These are phyloP conservation scores for Euura lappo DNA, from an alignment of 1,140 invertebrate genomes.

Conservation along the genomic window DNA sequence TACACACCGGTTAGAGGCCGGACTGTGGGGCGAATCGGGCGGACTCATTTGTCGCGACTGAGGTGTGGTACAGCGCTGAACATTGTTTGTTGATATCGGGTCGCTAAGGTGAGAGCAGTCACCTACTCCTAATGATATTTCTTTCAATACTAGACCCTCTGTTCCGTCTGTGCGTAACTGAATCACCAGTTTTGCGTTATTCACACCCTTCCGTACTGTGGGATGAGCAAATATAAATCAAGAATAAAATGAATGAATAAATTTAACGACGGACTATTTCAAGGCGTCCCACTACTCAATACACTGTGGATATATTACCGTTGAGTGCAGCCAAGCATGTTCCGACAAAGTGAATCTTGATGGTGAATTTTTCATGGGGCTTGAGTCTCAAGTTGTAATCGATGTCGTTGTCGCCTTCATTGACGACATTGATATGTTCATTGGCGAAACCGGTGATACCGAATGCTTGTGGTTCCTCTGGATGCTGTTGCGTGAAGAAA, in stretches of 20 bases:
- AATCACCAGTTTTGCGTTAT: slow-evolving; percentile 29
- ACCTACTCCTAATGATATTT: slow-evolving; percentile 35
- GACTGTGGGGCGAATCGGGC: slow-evolving; percentile 51
- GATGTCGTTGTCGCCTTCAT: neutral
- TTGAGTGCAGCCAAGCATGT: slow-evolving; percentile 25
- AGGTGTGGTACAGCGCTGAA: slow-evolving; percentile 48
- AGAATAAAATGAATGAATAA: slow-evolving; percentile 16
- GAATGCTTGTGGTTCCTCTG: slow-evolving; percentile 31
- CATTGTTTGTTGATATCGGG: slow-evolving; percentile 27
- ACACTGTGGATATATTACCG: slow-evolving; percentile 20
- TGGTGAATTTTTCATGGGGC: slow-evolving; percentile 20
- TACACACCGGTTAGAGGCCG: slow-evolving; percentile 42
- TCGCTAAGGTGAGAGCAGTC: slow-evolving; percentile 10
- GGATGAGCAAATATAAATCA: neutral
- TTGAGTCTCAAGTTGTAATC: slow-evolving; percentile 19
- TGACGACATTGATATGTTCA: neutral
- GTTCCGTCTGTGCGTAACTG: slow-evolving; percentile 29
- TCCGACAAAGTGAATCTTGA: slow-evolving; percentile 31
- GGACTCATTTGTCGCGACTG: slow-evolving; percentile 34
- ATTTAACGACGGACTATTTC: neutral
- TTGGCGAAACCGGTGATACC: slow-evolving; percentile 14
- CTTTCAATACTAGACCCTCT: slow-evolving; percentile 34
- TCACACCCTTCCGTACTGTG: slow-evolving; percentile 11
- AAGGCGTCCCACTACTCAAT: slow-evolving; percentile 3
- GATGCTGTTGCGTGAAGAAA: slow-evolving; percentile 17